phyloP scores from a whole-genome alignment of 1,140 invertebrate species.

The Anoplophora glabripennis region DNA sequence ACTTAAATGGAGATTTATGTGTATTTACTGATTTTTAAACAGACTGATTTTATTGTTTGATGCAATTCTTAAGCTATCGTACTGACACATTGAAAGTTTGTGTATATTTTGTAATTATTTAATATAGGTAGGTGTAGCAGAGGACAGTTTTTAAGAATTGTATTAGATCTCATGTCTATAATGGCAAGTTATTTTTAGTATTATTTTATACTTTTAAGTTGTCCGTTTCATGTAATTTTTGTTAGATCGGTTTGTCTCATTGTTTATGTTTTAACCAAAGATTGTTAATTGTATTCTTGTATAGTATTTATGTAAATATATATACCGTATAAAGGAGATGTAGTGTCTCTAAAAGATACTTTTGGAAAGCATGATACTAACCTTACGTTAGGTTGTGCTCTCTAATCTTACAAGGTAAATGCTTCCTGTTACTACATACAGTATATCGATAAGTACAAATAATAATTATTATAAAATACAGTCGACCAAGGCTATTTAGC shows the following conservation, averaged over 20 bases:
- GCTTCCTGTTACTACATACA: slow-evolving; percentile 43
- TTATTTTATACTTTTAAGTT: slow-evolving; percentile 27
- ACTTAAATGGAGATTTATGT: slow-evolving; percentile 17
- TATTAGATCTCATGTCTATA: slow-evolving; percentile 31
- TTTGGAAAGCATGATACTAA: slow-evolving; percentile 6
- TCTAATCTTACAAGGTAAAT: slow-evolving; percentile 38
- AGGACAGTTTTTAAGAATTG: slow-evolving; percentile 21
- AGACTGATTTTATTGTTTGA: slow-evolving; percentile 31
- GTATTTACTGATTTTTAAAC: slow-evolving; percentile 14
- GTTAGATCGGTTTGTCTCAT: slow-evolving; percentile 23
- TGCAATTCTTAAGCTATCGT: slow-evolving; percentile 14
- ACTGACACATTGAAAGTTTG: slow-evolving; percentile 10
- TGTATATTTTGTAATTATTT: slow-evolving; percentile 33
- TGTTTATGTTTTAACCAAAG: slow-evolving; percentile 40
- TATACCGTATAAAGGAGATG: slow-evolving; percentile 26
- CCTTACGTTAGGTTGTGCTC: slow-evolving; percentile 17
- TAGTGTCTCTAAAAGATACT: slow-evolving; percentile 17
- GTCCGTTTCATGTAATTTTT: slow-evolving; percentile 13
- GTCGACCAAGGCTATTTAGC: slow-evolving; percentile 33
- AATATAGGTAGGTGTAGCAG: slow-evolving; percentile 6
- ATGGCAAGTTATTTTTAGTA: slow-evolving; percentile 28
- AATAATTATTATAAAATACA: slow-evolving; percentile 29
- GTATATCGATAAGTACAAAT: slow-evolving; percentile 45
- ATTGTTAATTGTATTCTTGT: slow-evolving; percentile 40
- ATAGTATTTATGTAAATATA: slow-evolving; percentile 45